Evolutionary conservation across 2,113 vertebrate genomes (phyloP).

Genomic region (Mus musculus): GRCm39 chr8:91512001-91512500

Average conservation of each 20-base stretch:
- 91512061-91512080: slow-evolving; percentile 58
- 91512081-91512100: slow-evolving; percentile 22
- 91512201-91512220: not conserved
- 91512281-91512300: not conserved
- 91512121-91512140: slow-evolving; percentile 11
- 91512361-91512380: not conserved
- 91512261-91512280: not conserved
- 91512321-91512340: not conserved
- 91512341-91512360: no score
- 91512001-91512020: slow-evolving; percentile 47
- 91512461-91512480: not conserved
- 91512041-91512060: slow-evolving; percentile 67
- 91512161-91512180: not conserved
- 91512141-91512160: not conserved
- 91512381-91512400: not conserved
- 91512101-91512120: not conserved
- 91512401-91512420: not conserved
- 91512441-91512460: not conserved
- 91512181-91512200: not conserved
- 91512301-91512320: not conserved
- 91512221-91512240: not conserved
- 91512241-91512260: not conserved
- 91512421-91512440: not conserved
- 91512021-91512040: slow-evolving; percentile 76
- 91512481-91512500: not conserved